These are phyloP conservation scores for Synergus gifuensis DNA, from an alignment of 2,888 invertebrate species.

Conservation along the genomic window DNA sequence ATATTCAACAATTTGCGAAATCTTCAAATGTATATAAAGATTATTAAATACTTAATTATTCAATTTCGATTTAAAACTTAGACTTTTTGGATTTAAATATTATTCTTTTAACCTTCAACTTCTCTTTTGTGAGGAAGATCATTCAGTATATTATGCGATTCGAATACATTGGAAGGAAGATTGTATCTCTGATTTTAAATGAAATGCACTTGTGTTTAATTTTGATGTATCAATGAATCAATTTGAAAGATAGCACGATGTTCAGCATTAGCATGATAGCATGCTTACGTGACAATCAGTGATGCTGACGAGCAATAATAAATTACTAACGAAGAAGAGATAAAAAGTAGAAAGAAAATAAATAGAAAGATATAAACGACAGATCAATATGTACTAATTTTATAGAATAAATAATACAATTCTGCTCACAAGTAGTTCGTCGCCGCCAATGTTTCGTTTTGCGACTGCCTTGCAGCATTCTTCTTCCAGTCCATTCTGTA, in stretches of 20 bases:
- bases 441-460: conserved; percentile 74
- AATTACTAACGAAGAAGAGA: not conserved
- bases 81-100: not conserved
- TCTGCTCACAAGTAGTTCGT: conserved; percentile 71
- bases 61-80: no score
- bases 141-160: not conserved
- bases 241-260: conserved; percentile 13
- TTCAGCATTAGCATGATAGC: not conserved
- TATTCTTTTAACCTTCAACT: not conserved
- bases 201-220: conserved; percentile 1
- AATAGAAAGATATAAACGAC: not conserved
- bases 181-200: not conserved
- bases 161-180: not conserved
- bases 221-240: conserved; percentile 6
- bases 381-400: not conserved
- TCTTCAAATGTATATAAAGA: no score
- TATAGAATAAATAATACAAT: not conserved
- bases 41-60: no score
- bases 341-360: not conserved
- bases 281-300: not conserved
- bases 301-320: not conserved
- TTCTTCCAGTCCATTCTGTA: conserved; percentile 71
- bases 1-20: no score
- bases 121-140: no score
- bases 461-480: conserved; percentile 70